These are phyloP conservation scores for Tachysurus fulvidraco DNA, from an alignment of 2,113 vertebrate genomes.

Conservation along the genomic window DNA sequence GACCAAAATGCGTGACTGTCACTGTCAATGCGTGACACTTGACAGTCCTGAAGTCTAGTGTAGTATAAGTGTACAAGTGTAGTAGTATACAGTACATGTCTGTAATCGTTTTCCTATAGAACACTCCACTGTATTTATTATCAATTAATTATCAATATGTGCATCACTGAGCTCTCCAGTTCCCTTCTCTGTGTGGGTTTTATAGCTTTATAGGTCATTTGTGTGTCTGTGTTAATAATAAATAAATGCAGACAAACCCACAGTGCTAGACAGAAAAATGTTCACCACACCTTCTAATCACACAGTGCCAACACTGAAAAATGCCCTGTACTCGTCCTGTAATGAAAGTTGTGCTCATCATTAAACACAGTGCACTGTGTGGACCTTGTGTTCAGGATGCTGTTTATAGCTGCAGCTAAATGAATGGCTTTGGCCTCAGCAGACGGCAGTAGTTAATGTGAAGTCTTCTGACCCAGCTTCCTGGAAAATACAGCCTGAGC, in stretches of 20 bases:
- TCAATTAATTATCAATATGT: neutral
- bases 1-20: too few species aligned
- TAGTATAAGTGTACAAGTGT: neutral
- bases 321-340: constrained; percentile 1
- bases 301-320: neutral
- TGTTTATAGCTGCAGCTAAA: constrained; percentile 42
- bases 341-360: constrained; percentile 27
- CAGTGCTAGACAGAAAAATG: constrained; percentile 4
- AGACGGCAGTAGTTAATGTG: constrained; percentile 32
- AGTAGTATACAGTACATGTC: neutral
- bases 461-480: constrained; percentile 14
- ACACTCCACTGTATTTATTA: neutral
- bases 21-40: too few species aligned
- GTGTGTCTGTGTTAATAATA: constrained; percentile 12
- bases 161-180: constrained; percentile 5
- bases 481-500: constrained; percentile 1
- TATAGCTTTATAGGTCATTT: neutral
- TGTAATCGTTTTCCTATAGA: neutral
- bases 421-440: constrained; percentile 34
- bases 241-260: constrained; percentile 16
- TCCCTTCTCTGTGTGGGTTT: neutral
- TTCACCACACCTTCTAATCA: constrained; percentile 7
- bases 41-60: neutral
- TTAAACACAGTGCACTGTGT: constrained; percentile 22
- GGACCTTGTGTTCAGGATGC: neutral